Conservation (phyloP, 2,888 invertebrate species). For the Hypomecis punctinalis region DNA sequence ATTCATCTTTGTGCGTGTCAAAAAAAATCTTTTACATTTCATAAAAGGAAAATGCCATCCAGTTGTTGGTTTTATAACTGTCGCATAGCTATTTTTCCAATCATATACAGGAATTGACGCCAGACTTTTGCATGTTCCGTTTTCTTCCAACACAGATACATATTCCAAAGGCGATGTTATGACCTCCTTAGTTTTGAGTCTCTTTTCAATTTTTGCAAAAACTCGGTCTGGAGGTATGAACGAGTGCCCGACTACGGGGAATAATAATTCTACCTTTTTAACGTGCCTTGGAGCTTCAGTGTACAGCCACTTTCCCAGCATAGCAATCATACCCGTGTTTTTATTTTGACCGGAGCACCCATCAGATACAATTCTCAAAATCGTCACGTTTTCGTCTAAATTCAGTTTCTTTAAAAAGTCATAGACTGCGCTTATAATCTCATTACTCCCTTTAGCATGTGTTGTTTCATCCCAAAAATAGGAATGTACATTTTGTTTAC, state of each 20-base stretch:
- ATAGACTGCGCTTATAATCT: too few relatives aligned
- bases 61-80: too few relatives aligned
- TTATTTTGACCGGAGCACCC: constrained; percentile 10
- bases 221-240: background rate
- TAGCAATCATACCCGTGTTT: constrained; percentile 27
- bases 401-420: background rate
- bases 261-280: background rate
- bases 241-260: background rate
- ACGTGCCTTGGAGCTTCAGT: background rate
- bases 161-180: too few relatives aligned
- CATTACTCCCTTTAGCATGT: background rate
- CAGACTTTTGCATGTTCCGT: too few relatives aligned
- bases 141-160: too few relatives aligned
- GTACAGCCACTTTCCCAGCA: background rate
- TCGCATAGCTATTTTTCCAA: too few relatives aligned
- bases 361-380: constrained; percentile 1
- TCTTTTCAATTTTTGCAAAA: too few relatives aligned
- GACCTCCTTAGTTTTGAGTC: too few relatives aligned
- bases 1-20: too few relatives aligned
- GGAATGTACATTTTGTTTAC: constrained; percentile 32
- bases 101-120: too few relatives aligned
- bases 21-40: too few relatives aligned
- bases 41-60: too few relatives aligned
- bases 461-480: constrained; percentile 30
- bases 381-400: background rate